Percentiles rank a stretch among this genome's conserved stretches.
Conservation (phyloP, 2,888 invertebrate species). For the Drosophila birchii region DNA sequence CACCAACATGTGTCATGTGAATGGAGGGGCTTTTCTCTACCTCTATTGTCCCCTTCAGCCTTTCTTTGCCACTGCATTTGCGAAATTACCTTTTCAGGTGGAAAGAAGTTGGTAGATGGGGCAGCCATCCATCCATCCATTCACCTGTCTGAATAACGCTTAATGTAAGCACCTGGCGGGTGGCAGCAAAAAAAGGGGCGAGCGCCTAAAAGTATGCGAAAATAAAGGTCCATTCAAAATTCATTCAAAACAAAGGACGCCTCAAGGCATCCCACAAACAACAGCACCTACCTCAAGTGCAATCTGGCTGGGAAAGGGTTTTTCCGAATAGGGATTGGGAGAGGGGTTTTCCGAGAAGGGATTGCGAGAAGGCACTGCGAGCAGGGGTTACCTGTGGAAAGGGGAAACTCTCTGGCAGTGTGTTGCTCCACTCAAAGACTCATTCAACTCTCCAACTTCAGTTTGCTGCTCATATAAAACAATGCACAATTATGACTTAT, state of each 20-base stretch:
- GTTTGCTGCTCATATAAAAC: constrained; percentile 56
- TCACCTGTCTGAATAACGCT: constrained; percentile 59
- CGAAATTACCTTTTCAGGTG: constrained; percentile 60
- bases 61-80: constrained; percentile 54
- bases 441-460: constrained; percentile 54
- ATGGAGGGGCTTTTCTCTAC: neutral
- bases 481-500: constrained; percentile 57
- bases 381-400: neutral
- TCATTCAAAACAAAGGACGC: constrained; percentile 56
- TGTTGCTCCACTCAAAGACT: constrained; percentile 25
- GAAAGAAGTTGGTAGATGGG: constrained; percentile 11
- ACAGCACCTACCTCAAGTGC: constrained; percentile 58
- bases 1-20: constrained; percentile 35
- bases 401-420: constrained; percentile 10
- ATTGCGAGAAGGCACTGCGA: neutral
- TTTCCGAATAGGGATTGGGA: neutral
- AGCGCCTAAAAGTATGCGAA: constrained; percentile 45
- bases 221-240: constrained; percentile 57
- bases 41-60: constrained; percentile 4
- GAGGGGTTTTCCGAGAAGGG: neutral
- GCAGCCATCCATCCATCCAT: constrained; percentile 23
- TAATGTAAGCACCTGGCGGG: constrained; percentile 58
- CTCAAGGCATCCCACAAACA: constrained; percentile 33
- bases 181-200: constrained; percentile 21
- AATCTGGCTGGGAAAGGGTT: constrained; percentile 45